These are phyloP conservation scores for Brachyptera risi DNA, from an alignment of 2,888 invertebrate species.

Conservation along the genomic window DNA sequence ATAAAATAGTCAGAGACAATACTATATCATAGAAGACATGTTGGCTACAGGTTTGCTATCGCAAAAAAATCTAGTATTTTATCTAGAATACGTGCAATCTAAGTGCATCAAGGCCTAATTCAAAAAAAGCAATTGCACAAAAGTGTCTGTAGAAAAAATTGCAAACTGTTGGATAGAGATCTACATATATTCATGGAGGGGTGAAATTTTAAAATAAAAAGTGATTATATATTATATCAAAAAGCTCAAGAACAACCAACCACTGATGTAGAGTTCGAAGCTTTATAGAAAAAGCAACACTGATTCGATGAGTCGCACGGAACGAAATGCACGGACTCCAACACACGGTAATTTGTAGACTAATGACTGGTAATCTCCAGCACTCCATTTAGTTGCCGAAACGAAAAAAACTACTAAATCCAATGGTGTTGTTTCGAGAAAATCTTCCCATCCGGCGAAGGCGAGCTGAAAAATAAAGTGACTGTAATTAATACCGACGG, in stretches of 20 bases:
- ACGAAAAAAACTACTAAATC: constrained; percentile 44
- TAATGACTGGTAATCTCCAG: not conserved
- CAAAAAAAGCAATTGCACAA: constrained; percentile 7
- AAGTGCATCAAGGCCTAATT: not conserved
- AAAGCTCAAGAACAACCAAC: not conserved
- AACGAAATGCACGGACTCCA: too few species aligned
- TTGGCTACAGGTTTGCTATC: too few species aligned
- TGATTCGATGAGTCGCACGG: too few species aligned
- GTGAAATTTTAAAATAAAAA: not conserved
- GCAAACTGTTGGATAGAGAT: constrained; percentile 8
- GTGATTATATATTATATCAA: not conserved
- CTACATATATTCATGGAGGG: not conserved
- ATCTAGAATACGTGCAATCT: constrained; percentile 3
- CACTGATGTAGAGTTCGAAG: not conserved
- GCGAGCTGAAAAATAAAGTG: constrained; percentile 55
- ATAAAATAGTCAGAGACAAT: not conserved
- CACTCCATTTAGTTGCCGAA: constrained; percentile 1
- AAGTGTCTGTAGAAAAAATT: constrained; percentile 16
- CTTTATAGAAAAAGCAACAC: not conserved
- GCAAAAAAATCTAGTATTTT: not conserved
- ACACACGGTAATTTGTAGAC: too few species aligned
- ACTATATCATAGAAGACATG: not conserved
- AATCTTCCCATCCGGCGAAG: constrained; percentile 74
- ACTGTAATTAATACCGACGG: not conserved
- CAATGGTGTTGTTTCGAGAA: constrained; percentile 78